phyloP scores from a whole-genome alignment of 2,797 vertebrate species.

The Anguilla obscura region DNA sequence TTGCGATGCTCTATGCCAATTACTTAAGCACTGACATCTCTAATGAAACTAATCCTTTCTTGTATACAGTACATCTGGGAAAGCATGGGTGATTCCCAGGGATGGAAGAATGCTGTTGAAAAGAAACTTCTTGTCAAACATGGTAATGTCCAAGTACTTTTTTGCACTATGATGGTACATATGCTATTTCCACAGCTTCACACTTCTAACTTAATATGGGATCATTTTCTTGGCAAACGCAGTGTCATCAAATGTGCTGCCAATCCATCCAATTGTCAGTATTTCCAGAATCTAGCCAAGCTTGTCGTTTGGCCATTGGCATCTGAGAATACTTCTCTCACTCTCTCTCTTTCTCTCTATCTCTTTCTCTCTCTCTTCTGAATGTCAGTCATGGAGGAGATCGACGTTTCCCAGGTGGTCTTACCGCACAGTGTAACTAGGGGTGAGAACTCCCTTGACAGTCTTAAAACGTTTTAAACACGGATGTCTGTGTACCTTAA shows the following conservation, averaged over 20 bases:
- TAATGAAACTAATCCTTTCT: conserved; percentile 51
- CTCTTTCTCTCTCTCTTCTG: neutral
- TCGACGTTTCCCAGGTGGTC: conserved; percentile 71
- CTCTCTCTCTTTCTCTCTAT: neutral
- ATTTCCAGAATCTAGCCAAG: neutral
- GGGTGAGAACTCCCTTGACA: conserved; percentile 64
- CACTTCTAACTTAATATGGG: neutral
- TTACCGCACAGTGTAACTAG: conserved; percentile 58
- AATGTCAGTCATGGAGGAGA: neutral
- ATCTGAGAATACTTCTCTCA: neutral
- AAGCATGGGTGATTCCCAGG: conserved; percentile 29
- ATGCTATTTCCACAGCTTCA: neutral
- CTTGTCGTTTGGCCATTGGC: neutral
- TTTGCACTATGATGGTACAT: neutral
- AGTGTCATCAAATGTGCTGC: neutral
- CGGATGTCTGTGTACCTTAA: conserved; percentile 79
- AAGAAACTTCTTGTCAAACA: neutral
- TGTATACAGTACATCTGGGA: conserved; percentile 52
- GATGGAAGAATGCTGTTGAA: neutral
- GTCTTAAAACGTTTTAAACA: conserved; percentile 76
- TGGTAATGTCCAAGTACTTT: neutral
- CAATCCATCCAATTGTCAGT: neutral
- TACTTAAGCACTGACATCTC: conserved; percentile 53
- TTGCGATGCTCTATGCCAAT: conserved; percentile 53
- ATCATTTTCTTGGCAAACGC: neutral